Conservation (phyloP, 1,140 invertebrate genomes). For the Brachionus angularis region DNA sequence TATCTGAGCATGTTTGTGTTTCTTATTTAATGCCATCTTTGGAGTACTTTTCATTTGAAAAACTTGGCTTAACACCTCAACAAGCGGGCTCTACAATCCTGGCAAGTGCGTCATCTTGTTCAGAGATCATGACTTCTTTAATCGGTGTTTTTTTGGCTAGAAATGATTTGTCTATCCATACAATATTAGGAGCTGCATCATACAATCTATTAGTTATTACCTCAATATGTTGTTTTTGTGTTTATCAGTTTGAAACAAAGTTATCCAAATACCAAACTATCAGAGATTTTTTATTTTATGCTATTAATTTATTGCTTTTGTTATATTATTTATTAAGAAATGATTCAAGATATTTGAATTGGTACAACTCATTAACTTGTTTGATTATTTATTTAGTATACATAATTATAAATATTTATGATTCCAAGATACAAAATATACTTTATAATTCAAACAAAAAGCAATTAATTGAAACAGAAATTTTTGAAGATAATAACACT, state of each 20-base stretch:
- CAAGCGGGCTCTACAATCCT: conserved; percentile 14
- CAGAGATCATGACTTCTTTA: background rate
- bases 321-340: background rate
- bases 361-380: background rate
- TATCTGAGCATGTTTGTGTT: conserved; percentile 22
- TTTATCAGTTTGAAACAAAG: background rate
- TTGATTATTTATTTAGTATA: background rate
- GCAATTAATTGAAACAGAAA: too few species aligned
- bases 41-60: conserved; percentile 24
- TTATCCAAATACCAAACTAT: background rate
- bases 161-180: conserved; percentile 2
- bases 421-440: background rate
- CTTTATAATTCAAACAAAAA: too few species aligned
- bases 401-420: background rate
- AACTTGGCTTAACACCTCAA: background rate
- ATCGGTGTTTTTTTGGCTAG: conserved; percentile 26
- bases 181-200: conserved; percentile 17
- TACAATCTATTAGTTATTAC: conserved; percentile 23
- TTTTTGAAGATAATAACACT: background rate
- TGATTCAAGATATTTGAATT: background rate
- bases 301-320: background rate
- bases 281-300: conserved; percentile 23
- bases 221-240: conserved; percentile 9
- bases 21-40: conserved; percentile 30
- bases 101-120: conserved; percentile 2